Evolutionary conservation across 2,888 invertebrate species (phyloP).

Genomic region (Eumerus sabulonum): DNA sequence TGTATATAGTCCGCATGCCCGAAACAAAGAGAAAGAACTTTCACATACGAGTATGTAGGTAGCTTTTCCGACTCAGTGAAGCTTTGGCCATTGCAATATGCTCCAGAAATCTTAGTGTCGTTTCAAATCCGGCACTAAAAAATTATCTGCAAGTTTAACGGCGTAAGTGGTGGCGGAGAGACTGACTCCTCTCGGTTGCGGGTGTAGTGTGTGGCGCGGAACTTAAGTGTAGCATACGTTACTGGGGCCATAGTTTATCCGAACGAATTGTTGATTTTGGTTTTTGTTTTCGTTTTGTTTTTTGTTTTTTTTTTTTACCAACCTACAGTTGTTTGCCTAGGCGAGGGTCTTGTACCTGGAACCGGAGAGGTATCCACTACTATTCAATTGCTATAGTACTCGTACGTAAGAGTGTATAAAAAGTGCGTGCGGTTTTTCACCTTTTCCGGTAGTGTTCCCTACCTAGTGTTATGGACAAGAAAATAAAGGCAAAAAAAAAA

Average conservation of each 20-base stretch:
- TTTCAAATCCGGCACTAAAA: constrained; percentile 55
- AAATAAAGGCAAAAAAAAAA: too few relatives aligned
- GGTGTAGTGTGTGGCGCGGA: constrained; percentile 68
- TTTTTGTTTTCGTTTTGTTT: constrained; percentile 16
- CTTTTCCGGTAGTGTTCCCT: constrained; percentile 18
- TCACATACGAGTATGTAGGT: too few relatives aligned
- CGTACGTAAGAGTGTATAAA: constrained; percentile 27
- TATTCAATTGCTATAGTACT: constrained; percentile 1
- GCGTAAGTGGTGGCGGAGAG: constrained; percentile 67
- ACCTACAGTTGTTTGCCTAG: too few relatives aligned
- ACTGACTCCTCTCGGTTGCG: constrained; percentile 66
- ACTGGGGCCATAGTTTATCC: constrained; percentile 48
- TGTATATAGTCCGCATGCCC: constrained; percentile 66
- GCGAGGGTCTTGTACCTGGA: constrained; percentile 55
- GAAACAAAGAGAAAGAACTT: constrained; percentile 64
- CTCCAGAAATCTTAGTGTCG: constrained; percentile 60
- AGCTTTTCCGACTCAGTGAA: constrained; percentile 53
- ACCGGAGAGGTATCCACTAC: constrained; percentile 36
- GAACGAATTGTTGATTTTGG: constrained; percentile 17
- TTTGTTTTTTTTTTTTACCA: too few relatives aligned
- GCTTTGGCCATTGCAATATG: constrained; percentile 65
- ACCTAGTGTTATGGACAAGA: too few relatives aligned
- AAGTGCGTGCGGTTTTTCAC: constrained; percentile 44
- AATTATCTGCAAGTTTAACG: constrained; percentile 66
- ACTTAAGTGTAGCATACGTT: constrained; percentile 65